phyloP scores from a whole-genome alignment of 1,140 invertebrate species.

The Stegodyphus mimosarum region DNA sequence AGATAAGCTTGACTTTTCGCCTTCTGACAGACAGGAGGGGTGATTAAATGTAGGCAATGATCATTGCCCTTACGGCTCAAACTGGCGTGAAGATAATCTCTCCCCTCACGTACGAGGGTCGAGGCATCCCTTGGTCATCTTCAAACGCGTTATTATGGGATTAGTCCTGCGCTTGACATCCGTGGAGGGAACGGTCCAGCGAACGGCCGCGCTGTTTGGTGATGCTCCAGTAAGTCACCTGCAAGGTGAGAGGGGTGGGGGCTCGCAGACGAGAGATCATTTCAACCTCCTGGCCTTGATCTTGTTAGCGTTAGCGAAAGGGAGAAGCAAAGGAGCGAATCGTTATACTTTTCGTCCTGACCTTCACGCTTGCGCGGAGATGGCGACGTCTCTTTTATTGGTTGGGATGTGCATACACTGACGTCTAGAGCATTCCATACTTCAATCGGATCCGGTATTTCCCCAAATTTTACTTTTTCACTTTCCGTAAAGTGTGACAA shows the following conservation, averaged over 20 bases:
- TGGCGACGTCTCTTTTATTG: neutral
- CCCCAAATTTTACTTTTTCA: too few relatives aligned
- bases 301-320: slow-evolving; percentile 28
- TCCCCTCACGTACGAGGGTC: neutral
- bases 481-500: too few relatives aligned
- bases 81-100: neutral
- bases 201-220: neutral
- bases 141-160: too few relatives aligned
- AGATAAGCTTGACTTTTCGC: too few relatives aligned
- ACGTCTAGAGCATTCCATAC: too few relatives aligned
- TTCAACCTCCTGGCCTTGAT: slow-evolving; percentile 1
- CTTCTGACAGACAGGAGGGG: neutral
- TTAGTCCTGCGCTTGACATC: neutral
- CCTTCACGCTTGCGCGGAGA: slow-evolving; percentile 32
- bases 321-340: slow-evolving; percentile 23
- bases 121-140: neutral
- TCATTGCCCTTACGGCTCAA: neutral
- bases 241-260: neutral
- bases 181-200: slow-evolving; percentile 14
- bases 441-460: too few relatives aligned
- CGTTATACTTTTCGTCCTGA: slow-evolving; percentile 25
- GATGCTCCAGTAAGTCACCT: slow-evolving; percentile 50
- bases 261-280: neutral
- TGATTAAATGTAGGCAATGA: neutral
- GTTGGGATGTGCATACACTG: neutral